Percentiles rank a stretch among this genome's conserved stretches.
phyloP scores from a whole-genome alignment of 2,888 invertebrate species.

The Noctuana brunneofusca region DNA sequence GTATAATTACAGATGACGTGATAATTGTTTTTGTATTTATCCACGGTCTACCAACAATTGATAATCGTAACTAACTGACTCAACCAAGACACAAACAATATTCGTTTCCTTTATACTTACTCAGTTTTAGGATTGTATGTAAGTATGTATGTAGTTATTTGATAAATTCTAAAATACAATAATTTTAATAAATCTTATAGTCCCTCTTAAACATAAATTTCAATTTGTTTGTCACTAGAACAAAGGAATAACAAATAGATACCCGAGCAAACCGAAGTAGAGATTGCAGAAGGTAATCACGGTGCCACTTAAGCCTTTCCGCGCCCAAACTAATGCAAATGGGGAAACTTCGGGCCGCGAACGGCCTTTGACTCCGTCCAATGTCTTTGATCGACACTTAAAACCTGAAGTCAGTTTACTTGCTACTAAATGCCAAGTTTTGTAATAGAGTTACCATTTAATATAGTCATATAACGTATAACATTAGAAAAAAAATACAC shows the following conservation, averaged over 20 bases:
- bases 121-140: too few species aligned
- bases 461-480: too few species aligned
- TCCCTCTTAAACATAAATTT: neutral
- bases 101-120: too few species aligned
- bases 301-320: slow-evolving; percentile 64
- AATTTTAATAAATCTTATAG: neutral
- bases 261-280: slow-evolving; percentile 37
- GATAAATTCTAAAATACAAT: neutral
- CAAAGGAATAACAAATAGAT: slow-evolving; percentile 21
- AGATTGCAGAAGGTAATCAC: slow-evolving; percentile 56
- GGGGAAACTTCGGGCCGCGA: slow-evolving; percentile 71
- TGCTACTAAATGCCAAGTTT: slow-evolving; percentile 6
- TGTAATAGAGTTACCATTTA: neutral
- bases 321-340: slow-evolving; percentile 74
- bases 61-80: too few species aligned
- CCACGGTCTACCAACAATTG: too few species aligned
- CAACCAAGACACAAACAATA: too few species aligned
- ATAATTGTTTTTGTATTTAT: too few species aligned
- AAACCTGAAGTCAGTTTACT: slow-evolving; percentile 47
- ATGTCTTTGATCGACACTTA: slow-evolving; percentile 74
- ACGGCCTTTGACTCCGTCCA: slow-evolving; percentile 66
- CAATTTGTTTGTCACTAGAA: slow-evolving; percentile 15
- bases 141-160: too few species aligned
- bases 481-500: too few species aligned
- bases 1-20: too few species aligned